These are phyloP conservation scores for Montipora capricornis DNA, from an alignment of 64 coral and sea anemone genomes.

Conservation along the genomic window DNA sequence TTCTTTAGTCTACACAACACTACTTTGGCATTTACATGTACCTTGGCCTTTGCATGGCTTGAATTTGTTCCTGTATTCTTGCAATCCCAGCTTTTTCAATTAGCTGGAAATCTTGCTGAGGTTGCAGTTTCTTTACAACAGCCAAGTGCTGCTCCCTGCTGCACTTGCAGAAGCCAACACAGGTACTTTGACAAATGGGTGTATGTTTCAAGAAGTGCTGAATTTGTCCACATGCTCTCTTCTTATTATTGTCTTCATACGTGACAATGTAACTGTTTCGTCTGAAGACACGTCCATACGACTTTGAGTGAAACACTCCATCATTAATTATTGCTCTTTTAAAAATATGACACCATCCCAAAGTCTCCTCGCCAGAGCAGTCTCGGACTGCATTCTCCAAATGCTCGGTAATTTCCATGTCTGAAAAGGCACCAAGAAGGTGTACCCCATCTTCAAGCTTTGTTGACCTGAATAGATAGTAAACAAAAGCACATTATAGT, in stretches of 20 bases:
- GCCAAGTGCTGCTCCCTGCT: too few species aligned
- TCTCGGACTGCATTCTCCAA: not conserved
- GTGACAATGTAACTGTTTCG: not conserved
- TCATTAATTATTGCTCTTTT: not conserved
- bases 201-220: constrained; percentile 8
- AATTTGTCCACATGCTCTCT: constrained; percentile 1
- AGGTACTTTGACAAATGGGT: not conserved
- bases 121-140: too few species aligned
- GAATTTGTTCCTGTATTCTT: too few species aligned
- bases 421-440: constrained; percentile 11
- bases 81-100: too few species aligned
- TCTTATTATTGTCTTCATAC: constrained; percentile 1
- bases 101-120: too few species aligned
- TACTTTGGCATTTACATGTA: too few species aligned
- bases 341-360: constrained; percentile 15
- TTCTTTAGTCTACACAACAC: too few species aligned
- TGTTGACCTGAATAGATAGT: not conserved
- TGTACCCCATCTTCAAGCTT: constrained; percentile 11
- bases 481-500: too few species aligned
- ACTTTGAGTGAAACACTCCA: constrained; percentile 5
- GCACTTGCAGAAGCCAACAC: too few species aligned
- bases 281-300: constrained; percentile 20
- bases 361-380: not conserved
- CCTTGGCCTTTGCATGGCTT: too few species aligned
- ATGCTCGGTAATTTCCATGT: not conserved